These are phyloP conservation scores for Hypomecis atomaria DNA, from an alignment of 2,888 invertebrate species.

Conservation along the genomic window DNA sequence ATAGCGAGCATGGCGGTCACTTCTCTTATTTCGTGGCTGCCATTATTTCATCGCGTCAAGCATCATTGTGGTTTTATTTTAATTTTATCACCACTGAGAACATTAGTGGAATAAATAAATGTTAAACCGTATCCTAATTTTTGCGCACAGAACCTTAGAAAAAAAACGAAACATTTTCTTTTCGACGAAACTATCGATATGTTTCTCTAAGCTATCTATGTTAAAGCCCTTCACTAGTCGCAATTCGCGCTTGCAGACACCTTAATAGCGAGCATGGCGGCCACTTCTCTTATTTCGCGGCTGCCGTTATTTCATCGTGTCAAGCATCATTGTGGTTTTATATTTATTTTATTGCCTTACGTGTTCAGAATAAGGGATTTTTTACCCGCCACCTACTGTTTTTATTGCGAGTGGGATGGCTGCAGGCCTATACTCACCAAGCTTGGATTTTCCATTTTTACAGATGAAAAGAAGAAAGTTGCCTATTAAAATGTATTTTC, in stretches of 20 bases:
- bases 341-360: slow-evolving; percentile 52
- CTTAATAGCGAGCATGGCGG: slow-evolving; percentile 71
- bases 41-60: too few species aligned
- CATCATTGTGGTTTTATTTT: neutral
- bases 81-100: too few species aligned
- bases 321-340: slow-evolving; percentile 58
- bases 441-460: too few species aligned
- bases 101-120: too few species aligned
- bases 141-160: too few species aligned
- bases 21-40: too few species aligned
- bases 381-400: slow-evolving; percentile 37
- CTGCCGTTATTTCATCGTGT: slow-evolving; percentile 66
- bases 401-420: slow-evolving; percentile 28
- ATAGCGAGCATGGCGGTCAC: too few species aligned
- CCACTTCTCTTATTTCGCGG: slow-evolving; percentile 70
- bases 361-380: slow-evolving; percentile 39
- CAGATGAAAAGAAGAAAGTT: too few species aligned
- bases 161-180: too few species aligned
- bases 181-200: neutral
- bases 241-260: slow-evolving; percentile 58
- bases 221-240: slow-evolving; percentile 38
- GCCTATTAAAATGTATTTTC: too few species aligned
- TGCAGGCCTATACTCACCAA: slow-evolving; percentile 19
- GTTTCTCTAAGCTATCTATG: slow-evolving; percentile 26
- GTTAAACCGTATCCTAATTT: too few species aligned